These are phyloP conservation scores for Macrosteles quadrilineatus DNA, from an alignment of 1,140 invertebrate genomes.

Conservation along the genomic window DNA sequence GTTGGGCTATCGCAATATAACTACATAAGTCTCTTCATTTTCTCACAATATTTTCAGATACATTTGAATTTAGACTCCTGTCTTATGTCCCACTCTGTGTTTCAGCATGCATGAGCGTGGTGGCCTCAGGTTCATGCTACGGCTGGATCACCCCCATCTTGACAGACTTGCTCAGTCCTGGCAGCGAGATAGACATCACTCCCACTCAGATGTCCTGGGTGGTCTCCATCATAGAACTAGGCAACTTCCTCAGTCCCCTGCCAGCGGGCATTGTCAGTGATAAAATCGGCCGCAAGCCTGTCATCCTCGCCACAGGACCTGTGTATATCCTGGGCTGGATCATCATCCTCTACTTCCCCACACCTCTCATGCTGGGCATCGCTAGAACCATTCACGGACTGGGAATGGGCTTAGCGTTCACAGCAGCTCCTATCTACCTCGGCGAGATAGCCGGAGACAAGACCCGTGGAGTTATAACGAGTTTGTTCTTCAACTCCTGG, in stretches of 20 bases:
- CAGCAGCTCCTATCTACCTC: conserved; percentile 57
- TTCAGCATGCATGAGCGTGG: no score
- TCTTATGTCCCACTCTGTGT: no score
- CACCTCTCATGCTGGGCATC: conserved; percentile 17
- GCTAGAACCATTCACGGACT: conserved; percentile 56
- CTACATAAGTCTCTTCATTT: no score
- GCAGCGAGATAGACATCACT: conserved; percentile 56
- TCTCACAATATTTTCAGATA: no score
- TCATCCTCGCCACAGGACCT: conserved; percentile 65
- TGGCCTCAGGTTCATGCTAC: no score
- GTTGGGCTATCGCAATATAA: no score
- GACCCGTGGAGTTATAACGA: conserved; percentile 61
- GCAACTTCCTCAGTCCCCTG: conserved; percentile 40
- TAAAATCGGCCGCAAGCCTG: conserved; percentile 68
- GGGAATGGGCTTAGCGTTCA: conserved; percentile 58
- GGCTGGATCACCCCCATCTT: conserved; percentile 65
- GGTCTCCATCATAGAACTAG: conserved; percentile 33
- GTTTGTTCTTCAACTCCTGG: conserved; percentile 68
- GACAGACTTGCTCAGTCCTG: conserved; percentile 51
- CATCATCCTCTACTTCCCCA: conserved; percentile 52
- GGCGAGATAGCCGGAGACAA: conserved; percentile 66
- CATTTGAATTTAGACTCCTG: no score
- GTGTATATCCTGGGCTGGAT: conserved; percentile 52
- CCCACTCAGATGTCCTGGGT: conserved; percentile 53
- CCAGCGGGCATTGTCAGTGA: conserved; percentile 59